Evolutionary conservation across 2,888 invertebrate genomes (phyloP).

Genomic region (Nomada goodeniana): DNA sequence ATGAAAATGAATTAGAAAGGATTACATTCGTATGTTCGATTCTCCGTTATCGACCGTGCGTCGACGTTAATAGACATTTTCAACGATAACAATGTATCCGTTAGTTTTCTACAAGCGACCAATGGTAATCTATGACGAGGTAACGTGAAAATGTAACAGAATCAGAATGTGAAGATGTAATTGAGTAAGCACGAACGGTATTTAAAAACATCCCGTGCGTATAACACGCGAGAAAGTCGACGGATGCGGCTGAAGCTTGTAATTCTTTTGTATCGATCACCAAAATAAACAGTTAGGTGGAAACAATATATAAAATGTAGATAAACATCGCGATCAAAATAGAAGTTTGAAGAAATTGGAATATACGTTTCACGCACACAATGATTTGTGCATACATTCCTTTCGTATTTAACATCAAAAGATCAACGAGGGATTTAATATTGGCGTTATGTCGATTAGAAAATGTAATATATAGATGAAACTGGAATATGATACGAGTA

Average conservation of each 20-base stretch:
- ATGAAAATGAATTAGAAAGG: background rate
- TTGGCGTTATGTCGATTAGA: background rate
- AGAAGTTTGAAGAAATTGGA: background rate
- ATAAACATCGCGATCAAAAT: background rate
- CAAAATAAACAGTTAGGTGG: background rate
- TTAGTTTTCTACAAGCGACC: constrained; percentile 62
- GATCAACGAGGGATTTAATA: background rate
- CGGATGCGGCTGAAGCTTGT: constrained; percentile 7
- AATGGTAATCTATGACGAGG: constrained; percentile 48
- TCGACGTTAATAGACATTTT: constrained; percentile 61
- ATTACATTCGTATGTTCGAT: background rate
- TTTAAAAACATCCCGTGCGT: constrained; percentile 9
- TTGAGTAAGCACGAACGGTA: constrained; percentile 32
- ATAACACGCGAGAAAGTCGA: constrained; percentile 6
- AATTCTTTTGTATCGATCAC: background rate
- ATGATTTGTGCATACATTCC: background rate
- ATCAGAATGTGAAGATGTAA: background rate
- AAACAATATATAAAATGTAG: background rate
- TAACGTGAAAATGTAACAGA: constrained; percentile 50
- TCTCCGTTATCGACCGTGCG: background rate
- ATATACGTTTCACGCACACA: background rate
- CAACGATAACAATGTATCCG: constrained; percentile 61
- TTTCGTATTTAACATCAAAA: background rate
- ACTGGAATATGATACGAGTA: background rate
- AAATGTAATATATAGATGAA: background rate